Percentiles rank a stretch among this genome's conserved stretches.
These are phyloP conservation scores for Merodon equestris DNA, from an alignment of 2,888 invertebrate species.

Conservation along the genomic window DNA sequence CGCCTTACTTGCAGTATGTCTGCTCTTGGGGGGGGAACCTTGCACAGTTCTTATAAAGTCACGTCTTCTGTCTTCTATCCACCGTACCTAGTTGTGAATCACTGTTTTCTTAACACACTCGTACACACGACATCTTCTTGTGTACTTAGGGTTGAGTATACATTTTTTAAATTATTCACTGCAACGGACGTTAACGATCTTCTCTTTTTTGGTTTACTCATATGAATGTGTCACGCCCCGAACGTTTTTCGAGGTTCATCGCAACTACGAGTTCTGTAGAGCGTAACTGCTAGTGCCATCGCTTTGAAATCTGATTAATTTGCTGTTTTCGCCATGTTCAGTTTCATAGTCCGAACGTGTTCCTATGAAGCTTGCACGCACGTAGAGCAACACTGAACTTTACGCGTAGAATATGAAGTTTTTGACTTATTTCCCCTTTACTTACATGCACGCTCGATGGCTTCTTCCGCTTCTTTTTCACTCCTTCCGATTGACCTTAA, in stretches of 20 bases:
- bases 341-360: too few species aligned
- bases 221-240: slow-evolving; percentile 41
- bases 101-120: slow-evolving; percentile 25
- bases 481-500: slow-evolving; percentile 36
- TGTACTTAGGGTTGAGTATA: too few species aligned
- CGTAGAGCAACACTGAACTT: too few species aligned
- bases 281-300: too few species aligned
- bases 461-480: neutral
- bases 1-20: too few species aligned
- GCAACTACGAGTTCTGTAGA: slow-evolving; percentile 19
- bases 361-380: too few species aligned
- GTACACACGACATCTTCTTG: neutral
- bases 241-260: slow-evolving; percentile 29
- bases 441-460: too few species aligned
- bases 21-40: neutral
- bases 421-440: neutral
- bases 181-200: slow-evolving; percentile 21
- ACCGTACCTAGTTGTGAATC: slow-evolving; percentile 7
- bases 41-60: too few species aligned
- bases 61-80: too few species aligned
- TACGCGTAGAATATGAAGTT: too few species aligned
- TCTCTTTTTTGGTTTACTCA: slow-evolving; percentile 41
- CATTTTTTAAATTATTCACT: slow-evolving; percentile 34
- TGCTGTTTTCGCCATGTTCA: too few species aligned
- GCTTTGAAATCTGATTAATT: too few species aligned